Evolutionary conservation across 2,797 vertebrate species (phyloP).

Genomic region (Pogonophryne albipinna): DNA sequence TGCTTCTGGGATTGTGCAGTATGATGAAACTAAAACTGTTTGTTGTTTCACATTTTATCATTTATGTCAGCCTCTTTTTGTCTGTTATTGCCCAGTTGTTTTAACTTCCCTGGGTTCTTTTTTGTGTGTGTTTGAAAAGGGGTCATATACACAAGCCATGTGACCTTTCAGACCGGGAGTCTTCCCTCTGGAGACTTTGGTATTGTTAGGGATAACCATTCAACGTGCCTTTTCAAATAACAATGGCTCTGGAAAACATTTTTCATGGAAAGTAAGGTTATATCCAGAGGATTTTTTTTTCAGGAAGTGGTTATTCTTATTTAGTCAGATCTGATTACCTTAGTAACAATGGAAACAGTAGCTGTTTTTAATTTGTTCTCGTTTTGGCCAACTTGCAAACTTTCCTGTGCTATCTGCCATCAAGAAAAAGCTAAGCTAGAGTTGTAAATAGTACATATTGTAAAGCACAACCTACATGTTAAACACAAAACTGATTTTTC

Average conservation of each 20-base stretch:
- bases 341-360: conserved; percentile 37
- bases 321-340: conserved; percentile 26
- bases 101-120: conserved; percentile 21
- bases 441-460: neutral
- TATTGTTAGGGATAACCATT: conserved; percentile 52
- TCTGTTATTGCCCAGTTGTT: conserved; percentile 34
- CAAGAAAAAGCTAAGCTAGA: neutral
- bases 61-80: conserved; percentile 15
- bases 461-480: neutral
- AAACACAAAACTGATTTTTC: neutral
- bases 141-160: conserved; percentile 41
- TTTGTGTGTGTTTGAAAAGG: conserved; percentile 26
- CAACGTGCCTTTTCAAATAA: conserved; percentile 37
- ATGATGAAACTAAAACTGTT: neutral
- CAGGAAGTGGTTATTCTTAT: conserved; percentile 49
- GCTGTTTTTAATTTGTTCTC: neutral
- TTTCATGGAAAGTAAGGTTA: conserved; percentile 48
- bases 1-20: conserved; percentile 1
- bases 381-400: conserved; percentile 1
- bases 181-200: conserved; percentile 12
- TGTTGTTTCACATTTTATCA: conserved; percentile 38
- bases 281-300: conserved; percentile 33
- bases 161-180: conserved; percentile 35
- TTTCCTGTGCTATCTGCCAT: neutral
- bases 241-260: conserved; percentile 53